Evolutionary conservation across 1,140 invertebrate species (phyloP).

Genomic region (Zaprionus davidi): DNA sequence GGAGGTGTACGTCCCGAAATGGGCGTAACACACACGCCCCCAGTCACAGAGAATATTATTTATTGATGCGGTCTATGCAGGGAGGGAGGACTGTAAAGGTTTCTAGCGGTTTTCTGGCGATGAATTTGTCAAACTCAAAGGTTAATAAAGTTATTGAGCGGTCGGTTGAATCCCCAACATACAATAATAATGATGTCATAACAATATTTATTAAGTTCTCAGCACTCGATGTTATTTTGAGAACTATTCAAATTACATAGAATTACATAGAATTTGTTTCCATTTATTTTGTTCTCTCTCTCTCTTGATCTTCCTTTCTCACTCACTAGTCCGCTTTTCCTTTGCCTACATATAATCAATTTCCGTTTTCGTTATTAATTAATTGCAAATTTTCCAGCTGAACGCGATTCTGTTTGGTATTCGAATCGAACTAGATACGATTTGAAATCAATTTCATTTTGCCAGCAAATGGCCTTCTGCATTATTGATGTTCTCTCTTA

Average conservation of each 20-base stretch:
- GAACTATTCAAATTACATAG: not conserved
- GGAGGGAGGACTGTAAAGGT: not conserved
- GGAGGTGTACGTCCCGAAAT: not conserved
- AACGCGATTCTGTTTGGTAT: constrained; percentile 33
- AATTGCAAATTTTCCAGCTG: constrained; percentile 59
- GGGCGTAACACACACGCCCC: constrained; percentile 26
- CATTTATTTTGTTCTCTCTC: not conserved
- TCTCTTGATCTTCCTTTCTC: not conserved
- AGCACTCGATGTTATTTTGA: not conserved
- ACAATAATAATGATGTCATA: not conserved
- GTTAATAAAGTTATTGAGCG: constrained; percentile 34
- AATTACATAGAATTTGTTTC: not conserved
- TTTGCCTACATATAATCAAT: constrained; percentile 32
- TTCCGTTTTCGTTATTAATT: constrained; percentile 56
- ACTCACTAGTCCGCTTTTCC: not conserved
- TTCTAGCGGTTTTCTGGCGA: not conserved
- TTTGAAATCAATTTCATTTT: constrained; percentile 55
- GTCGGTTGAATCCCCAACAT: not conserved
- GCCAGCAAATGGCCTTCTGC: constrained; percentile 23
- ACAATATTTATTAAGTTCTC: not conserved
- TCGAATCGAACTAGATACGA: constrained; percentile 43
- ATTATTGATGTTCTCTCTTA: constrained; percentile 31
- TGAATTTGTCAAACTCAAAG: constrained; percentile 15
- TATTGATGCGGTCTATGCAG: constrained; percentile 37
- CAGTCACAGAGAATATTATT: constrained; percentile 43